These are phyloP conservation scores for Scophthalmus maximus DNA, from an alignment of 2,113 vertebrate genomes.

Conservation along the genomic window DNA sequence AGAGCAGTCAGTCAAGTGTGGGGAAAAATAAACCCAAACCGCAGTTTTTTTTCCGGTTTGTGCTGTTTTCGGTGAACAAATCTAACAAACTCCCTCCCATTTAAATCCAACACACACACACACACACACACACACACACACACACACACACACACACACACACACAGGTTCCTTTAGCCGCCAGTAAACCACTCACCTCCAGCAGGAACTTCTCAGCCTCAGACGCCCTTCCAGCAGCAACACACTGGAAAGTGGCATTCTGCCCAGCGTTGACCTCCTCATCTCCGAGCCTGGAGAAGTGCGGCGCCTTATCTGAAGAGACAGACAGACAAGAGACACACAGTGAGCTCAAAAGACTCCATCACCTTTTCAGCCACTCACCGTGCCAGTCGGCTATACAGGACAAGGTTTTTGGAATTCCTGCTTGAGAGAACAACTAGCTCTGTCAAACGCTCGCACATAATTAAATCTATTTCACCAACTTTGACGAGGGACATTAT, in stretches of 20 bases:
- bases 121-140: background rate
- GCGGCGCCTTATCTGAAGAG: slow-evolving; percentile 91
- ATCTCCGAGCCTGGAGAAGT: slow-evolving; percentile 95
- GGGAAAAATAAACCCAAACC: background rate
- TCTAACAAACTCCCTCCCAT: too few relatives aligned
- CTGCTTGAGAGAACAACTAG: background rate
- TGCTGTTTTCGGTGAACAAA: slow-evolving; percentile 2
- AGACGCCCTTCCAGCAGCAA: slow-evolving; percentile 88
- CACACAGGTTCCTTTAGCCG: background rate
- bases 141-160: background rate
- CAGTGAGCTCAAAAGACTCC: slow-evolving; percentile 23
- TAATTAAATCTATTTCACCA: slow-evolving; percentile 1
- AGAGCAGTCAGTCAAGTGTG: background rate
- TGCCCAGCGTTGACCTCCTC: slow-evolving; percentile 98
- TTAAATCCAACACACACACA: background rate
- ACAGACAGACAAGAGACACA: slow-evolving; percentile 37
- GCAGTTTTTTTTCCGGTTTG: background rate
- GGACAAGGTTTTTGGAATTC: slow-evolving; percentile 4
- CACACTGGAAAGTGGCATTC: slow-evolving; percentile 96
- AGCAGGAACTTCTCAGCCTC: slow-evolving; percentile 92
- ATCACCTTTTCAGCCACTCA: slow-evolving; percentile 47
- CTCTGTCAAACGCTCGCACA: slow-evolving; percentile 4
- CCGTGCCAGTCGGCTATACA: slow-evolving; percentile 21
- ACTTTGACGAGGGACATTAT: background rate
- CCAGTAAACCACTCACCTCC: slow-evolving; percentile 87